A percentile compares a stretch with the other conserved stretches of the same genome.
These are phyloP conservation scores for Eurystomus gularis DNA, from an alignment of 2,113 vertebrate species.

Conservation along the genomic window DNA sequence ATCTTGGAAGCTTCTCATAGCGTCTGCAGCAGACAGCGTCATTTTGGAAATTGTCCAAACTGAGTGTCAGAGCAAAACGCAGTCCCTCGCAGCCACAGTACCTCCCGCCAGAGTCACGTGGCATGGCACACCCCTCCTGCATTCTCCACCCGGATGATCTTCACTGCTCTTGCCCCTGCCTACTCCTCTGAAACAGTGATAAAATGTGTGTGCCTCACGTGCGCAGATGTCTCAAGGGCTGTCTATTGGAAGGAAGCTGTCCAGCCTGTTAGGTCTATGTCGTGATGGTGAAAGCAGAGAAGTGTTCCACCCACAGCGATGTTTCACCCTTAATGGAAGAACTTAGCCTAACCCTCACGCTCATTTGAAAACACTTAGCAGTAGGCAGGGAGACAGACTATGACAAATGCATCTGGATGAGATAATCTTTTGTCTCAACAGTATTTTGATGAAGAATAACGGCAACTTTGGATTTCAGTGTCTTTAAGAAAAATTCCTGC, in stretches of 20 bases:
- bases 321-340: slow-evolving; percentile 11
- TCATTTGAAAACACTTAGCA: neutral
- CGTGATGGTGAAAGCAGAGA: neutral
- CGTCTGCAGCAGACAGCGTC: neutral
- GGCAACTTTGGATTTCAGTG: neutral
- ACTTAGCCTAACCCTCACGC: neutral
- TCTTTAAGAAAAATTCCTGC: neutral
- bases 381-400: neutral
- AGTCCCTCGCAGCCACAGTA: neutral
- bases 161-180: neutral
- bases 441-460: neutral
- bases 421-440: neutral
- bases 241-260: slow-evolving; percentile 30
- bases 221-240: neutral
- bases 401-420: slow-evolving; percentile 29
- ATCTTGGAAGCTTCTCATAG: neutral
- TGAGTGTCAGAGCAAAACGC: neutral
- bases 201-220: neutral
- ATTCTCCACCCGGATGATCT: neutral
- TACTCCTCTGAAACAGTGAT: neutral
- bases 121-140: neutral
- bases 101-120: neutral
- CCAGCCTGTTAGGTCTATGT: slow-evolving; percentile 26
- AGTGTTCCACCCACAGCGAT: neutral
- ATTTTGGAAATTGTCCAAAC: neutral